Percentiles rank a stretch among this genome's conserved stretches.
These are phyloP conservation scores for Pongo abelii DNA, from an alignment of 2,113 vertebrate genomes.

Conservation along the genomic window DNA sequence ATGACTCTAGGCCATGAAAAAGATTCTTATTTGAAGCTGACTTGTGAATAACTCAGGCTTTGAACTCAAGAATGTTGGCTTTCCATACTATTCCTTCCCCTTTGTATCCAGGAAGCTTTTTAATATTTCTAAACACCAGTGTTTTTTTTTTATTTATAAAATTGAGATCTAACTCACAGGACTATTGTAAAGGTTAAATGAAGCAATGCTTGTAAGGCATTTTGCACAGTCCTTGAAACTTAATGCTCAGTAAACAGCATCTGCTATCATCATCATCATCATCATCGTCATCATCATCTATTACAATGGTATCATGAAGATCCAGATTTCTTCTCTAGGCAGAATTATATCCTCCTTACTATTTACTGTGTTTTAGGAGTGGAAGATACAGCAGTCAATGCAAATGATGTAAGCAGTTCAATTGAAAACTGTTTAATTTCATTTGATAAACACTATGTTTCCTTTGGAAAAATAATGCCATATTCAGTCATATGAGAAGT, in stretches of 20 bases:
- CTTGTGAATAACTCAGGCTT: neutral
- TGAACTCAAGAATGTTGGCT: neutral
- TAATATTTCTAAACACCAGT: neutral
- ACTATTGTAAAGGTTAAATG: neutral
- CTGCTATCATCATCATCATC: neutral
- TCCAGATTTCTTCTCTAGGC: neutral
- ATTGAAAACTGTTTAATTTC: neutral
- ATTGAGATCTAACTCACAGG: neutral
- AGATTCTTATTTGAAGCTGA: neutral
- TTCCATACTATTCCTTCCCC: neutral
- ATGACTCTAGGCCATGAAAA: neutral
- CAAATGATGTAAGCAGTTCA: neutral
- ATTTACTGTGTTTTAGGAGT: neutral
- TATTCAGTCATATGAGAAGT: neutral
- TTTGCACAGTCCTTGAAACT: neutral
- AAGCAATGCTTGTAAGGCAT: neutral
- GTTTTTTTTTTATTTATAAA: neutral
- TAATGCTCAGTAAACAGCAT: neutral
- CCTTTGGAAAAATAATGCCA: neutral
- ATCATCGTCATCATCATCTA: neutral
- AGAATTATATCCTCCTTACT: neutral
- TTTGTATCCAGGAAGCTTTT: neutral
- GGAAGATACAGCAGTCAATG: neutral
- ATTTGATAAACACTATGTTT: neutral
- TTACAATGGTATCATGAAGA: neutral